Evolutionary conservation across 2,888 invertebrate genomes (phyloP).

Genomic region (Ecdyonurus torrentis): DNA sequence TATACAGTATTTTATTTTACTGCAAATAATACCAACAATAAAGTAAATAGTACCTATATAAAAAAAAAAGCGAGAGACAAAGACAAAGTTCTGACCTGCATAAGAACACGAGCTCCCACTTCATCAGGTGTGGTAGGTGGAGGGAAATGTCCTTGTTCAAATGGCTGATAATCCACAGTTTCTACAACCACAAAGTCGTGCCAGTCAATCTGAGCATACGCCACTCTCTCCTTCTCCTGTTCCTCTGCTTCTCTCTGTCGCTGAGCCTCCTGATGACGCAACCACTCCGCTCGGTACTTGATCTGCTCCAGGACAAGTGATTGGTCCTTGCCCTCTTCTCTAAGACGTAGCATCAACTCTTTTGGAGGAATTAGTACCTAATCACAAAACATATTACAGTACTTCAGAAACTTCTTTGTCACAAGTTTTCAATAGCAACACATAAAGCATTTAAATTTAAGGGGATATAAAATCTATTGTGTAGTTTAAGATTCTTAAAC

Average conservation of each 20-base stretch:
- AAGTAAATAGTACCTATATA: no score
- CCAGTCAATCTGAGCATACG: conserved; percentile 98
- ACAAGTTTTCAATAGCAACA: no score
- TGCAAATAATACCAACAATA: no score
- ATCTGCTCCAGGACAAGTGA: conserved; percentile 67
- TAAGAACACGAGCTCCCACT: conserved; percentile 85
- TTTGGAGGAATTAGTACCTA: conserved; percentile 85
- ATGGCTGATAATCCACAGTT: conserved; percentile 96
- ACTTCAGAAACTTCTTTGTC: no score
- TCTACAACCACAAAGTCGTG: conserved; percentile 99
- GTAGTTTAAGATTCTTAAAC: no score
- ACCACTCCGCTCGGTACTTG: conserved; percentile 91
- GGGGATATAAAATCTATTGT: no score
- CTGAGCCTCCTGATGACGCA: conserved; percentile 84
- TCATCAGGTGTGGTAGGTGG: conserved; percentile 95
- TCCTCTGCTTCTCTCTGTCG: conserved; percentile 88
- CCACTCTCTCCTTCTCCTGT: conserved; percentile 82
- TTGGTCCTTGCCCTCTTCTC: conserved; percentile 54
- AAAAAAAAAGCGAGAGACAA: no score
- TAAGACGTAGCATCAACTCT: conserved; percentile 61
- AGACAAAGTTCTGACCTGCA: conserved; percentile 55
- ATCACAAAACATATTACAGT: conserved; percentile 8
- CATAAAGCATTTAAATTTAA: no score
- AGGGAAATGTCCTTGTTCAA: conserved; percentile 90
- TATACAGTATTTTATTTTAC: no score